Percentiles rank a stretch among this genome's conserved stretches.
Evolutionary conservation across 2,888 invertebrate species (phyloP).

Genomic region (Gari tellinella): DNA sequence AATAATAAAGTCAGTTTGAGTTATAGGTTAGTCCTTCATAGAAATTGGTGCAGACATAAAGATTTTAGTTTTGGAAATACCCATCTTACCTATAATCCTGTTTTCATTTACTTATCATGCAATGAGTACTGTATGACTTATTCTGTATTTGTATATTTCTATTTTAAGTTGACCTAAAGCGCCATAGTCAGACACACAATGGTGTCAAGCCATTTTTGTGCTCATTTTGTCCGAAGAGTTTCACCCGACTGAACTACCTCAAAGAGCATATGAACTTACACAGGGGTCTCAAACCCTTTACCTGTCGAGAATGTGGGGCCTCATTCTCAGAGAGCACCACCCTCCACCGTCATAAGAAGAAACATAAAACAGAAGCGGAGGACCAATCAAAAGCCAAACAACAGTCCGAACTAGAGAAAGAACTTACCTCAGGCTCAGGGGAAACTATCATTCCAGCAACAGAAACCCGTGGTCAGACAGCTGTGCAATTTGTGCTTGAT

Average conservation of each 20-base stretch:
- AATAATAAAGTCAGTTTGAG: no score
- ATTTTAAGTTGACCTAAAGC: slow-evolving; percentile 80
- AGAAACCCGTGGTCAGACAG: slow-evolving; percentile 30
- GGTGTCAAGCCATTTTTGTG: slow-evolving; percentile 83
- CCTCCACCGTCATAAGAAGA: slow-evolving; percentile 78
- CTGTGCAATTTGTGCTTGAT: slow-evolving; percentile 38
- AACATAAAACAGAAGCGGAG: slow-evolving; percentile 59
- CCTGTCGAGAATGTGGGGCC: slow-evolving; percentile 81
- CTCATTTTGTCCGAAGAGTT: slow-evolving; percentile 82
- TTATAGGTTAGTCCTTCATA: no score
- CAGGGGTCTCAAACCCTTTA: slow-evolving; percentile 82
- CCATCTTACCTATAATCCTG: no score
- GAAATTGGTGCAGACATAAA: no score
- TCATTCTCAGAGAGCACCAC: slow-evolving; percentile 79
- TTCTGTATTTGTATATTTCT: not conserved
- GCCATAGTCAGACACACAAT: slow-evolving; percentile 83
- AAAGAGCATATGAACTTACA: slow-evolving; percentile 84
- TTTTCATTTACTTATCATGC: not conserved
- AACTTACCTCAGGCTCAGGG: slow-evolving; percentile 11
- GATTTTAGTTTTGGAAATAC: no score
- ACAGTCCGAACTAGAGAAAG: slow-evolving; percentile 33
- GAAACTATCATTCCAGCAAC: slow-evolving; percentile 5
- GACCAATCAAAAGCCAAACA: slow-evolving; percentile 11
- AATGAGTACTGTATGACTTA: no score
- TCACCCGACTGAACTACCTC: slow-evolving; percentile 84